Base-by-base conservation (phyloP, 2,113 vertebrate species). In the Thalassarche chlororhynchos region DNA sequence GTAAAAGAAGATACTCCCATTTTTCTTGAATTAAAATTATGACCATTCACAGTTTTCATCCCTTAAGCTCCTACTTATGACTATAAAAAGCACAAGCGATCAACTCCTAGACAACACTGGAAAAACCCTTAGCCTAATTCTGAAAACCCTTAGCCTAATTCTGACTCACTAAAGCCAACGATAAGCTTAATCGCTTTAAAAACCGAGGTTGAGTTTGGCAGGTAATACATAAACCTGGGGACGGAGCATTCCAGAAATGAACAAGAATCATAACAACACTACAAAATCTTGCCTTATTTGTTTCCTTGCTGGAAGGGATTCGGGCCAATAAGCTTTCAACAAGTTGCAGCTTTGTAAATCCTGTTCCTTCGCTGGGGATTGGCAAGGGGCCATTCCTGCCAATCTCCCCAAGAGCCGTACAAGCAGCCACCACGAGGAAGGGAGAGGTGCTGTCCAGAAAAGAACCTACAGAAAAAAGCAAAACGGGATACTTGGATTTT, bases 301-400 rank as follows among this genome's bases (percentile, higher is more conserved):
- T 99, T 98, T 99, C 99, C 96, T 99, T 99, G 98, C 99, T 99
- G 51, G 99, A 99, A 34, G 99, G 99, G 89, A 99, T 99, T 92
- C 99, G 98, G 34, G 98, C 98, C 54, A 99, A 96, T 89, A 99
- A 98, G 89, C 98, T 99, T 97, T 99, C 99, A 89, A 99, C 99
- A 60, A 98, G 98, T 32, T 98, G 98, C 34, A 99, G 97, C 95
- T 99, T 99, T 92, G 99, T 99, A 97, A 99, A 99, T 57, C 99
- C 99, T 36, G 98, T 93, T 14, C 99, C 99, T 64, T 99, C 99
- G 0, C 97, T 97, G 44, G 98, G 99, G 64, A 99, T 98, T 14
- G 99, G 98, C 87, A 99, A 98, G 36, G 98, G 89, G 9, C 99
- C 99, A 7, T 99, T 99, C 25, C 99, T 99, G 44, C 99, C 99